A percentile compares a stretch with the other conserved stretches of the same genome.
These are phyloP conservation scores for Camelus bactrianus DNA, from an alignment of 2,113 vertebrate species.

Conservation along the genomic window DNA sequence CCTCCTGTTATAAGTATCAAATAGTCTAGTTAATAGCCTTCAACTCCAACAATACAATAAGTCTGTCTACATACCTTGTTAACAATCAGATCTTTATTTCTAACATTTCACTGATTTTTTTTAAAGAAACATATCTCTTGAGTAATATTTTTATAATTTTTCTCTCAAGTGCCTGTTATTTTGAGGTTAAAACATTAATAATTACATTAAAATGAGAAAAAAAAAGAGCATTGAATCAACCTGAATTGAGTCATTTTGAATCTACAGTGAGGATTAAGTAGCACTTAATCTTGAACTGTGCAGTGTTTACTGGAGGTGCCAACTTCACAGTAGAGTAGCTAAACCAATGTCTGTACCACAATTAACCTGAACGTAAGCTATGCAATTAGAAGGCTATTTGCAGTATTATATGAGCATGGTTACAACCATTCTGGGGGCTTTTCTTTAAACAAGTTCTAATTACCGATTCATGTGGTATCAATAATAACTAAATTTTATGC, in stretches of 20 bases:
- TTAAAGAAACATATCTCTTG: background rate
- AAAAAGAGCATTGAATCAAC: conserved; percentile 70
- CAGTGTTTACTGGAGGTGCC: conserved; percentile 36
- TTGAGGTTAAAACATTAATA: background rate
- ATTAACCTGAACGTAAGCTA: conserved; percentile 22
- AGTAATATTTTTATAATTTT: background rate
- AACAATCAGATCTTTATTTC: background rate
- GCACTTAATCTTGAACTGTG: conserved; percentile 10
- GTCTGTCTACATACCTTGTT: background rate
- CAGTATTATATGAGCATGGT: conserved; percentile 42
- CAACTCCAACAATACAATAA: background rate
- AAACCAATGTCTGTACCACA: background rate
- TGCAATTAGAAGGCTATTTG: conserved; percentile 50
- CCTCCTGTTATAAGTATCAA: background rate
- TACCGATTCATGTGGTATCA: background rate
- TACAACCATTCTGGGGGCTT: conserved; percentile 32
- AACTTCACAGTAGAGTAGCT: conserved; percentile 43
- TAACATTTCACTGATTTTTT: background rate
- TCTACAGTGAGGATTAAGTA: conserved; percentile 46
- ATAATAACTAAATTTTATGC: conserved; percentile 61
- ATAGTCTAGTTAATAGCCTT: background rate
- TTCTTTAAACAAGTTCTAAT: conserved; percentile 60
- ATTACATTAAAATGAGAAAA: background rate
- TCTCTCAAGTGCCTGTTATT: background rate
- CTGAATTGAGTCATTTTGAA: background rate